These are phyloP conservation scores for Mionectes macconnelli DNA, from an alignment of 2,113 vertebrate genomes.

Conservation along the genomic window DNA sequence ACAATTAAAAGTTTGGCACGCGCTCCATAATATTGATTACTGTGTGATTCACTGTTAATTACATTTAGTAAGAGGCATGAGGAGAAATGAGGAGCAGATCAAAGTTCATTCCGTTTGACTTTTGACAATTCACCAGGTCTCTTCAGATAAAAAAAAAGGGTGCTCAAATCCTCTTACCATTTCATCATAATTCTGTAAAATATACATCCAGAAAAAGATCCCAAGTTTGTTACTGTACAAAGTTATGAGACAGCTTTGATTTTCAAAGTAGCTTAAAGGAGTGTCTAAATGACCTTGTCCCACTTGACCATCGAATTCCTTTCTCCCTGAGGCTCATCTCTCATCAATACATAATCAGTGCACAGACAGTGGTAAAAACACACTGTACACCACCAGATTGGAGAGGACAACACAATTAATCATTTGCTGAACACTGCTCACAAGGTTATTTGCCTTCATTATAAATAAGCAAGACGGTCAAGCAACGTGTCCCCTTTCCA, in stretches of 20 bases:
- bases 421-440: background rate
- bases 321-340: slow-evolving; percentile 48
- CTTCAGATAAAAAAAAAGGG: background rate
- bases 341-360: slow-evolving; percentile 30
- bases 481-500: background rate
- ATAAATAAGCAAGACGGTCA: background rate
- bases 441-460: background rate
- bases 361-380: background rate
- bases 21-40: slow-evolving; percentile 13
- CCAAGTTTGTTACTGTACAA: background rate
- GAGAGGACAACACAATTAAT: background rate
- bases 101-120: background rate
- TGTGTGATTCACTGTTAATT: background rate
- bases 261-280: slow-evolving; percentile 32
- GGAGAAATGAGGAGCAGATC: background rate
- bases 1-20: background rate
- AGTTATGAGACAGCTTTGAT: background rate
- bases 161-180: background rate
- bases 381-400: background rate
- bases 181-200: background rate
- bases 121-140: background rate
- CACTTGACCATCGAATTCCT: slow-evolving; percentile 50
- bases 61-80: background rate
- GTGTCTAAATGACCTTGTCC: slow-evolving; percentile 65
- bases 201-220: background rate